phyloP scores from a whole-genome alignment of 1,140 invertebrate genomes.

The Polypedilum pembai region DNA sequence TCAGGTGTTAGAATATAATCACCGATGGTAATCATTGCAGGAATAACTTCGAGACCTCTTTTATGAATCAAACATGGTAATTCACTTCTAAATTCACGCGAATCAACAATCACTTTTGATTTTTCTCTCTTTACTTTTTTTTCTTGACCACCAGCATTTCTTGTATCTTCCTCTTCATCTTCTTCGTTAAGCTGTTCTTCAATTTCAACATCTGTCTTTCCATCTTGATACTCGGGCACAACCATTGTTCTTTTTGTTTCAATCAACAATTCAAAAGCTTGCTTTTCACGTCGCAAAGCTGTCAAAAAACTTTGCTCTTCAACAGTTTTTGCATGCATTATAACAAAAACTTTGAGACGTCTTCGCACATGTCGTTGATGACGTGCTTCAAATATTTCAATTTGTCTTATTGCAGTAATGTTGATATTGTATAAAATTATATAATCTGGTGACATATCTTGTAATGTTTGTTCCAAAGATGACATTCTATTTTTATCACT shows the following conservation, averaged over 20 bases:
- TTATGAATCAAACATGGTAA: slow-evolving; percentile 89
- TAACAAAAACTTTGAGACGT: slow-evolving; percentile 71
- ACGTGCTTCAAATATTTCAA: slow-evolving; percentile 76
- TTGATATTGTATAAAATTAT: slow-evolving; percentile 88
- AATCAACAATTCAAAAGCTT: slow-evolving; percentile 88
- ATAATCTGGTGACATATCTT: slow-evolving; percentile 65
- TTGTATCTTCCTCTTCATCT: slow-evolving; percentile 47
- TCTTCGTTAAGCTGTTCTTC: slow-evolving; percentile 37
- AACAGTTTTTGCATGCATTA: slow-evolving; percentile 81
- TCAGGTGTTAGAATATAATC: slow-evolving; percentile 97
- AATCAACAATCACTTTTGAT: slow-evolving; percentile 84
- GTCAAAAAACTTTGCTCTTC: slow-evolving; percentile 95
- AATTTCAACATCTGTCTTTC: slow-evolving; percentile 56
- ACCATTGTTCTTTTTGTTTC: slow-evolving; percentile 92
- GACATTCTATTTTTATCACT: slow-evolving; percentile 57
- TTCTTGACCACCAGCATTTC: slow-evolving; percentile 56
- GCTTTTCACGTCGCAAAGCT: slow-evolving; percentile 80
- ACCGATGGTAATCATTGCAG: slow-evolving; percentile 83
- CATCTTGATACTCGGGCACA: slow-evolving; percentile 83
- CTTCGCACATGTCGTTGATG: slow-evolving; percentile 53
- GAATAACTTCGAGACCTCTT: slow-evolving; percentile 87
- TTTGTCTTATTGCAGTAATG: slow-evolving; percentile 75
- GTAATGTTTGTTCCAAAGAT: slow-evolving; percentile 57
- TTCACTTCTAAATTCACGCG: slow-evolving; percentile 96
- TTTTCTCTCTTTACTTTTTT: slow-evolving; percentile 38